Conservation (phyloP, 2,888 invertebrate species). For the Cartodere bifasciata region DNA sequence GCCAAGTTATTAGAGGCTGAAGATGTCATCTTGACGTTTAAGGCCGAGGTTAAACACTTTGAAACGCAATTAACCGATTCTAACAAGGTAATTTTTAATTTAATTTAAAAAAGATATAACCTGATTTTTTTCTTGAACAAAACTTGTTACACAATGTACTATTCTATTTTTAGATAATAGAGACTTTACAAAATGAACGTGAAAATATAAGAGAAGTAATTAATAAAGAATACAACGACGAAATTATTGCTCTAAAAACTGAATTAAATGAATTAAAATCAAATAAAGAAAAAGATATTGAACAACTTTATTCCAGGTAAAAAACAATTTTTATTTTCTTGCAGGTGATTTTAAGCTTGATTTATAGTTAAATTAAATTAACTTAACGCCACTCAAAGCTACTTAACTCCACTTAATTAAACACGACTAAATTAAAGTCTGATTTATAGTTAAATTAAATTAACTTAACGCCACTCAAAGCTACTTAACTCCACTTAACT, state of each 20-base stretch:
- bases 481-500: no score
- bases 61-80: constrained; percentile 42
- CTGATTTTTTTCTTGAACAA: no score
- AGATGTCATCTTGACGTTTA: constrained; percentile 42
- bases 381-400: no score
- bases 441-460: no score
- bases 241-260: constrained; percentile 47
- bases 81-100: constrained; percentile 2
- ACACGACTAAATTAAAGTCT: no score
- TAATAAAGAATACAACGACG: constrained; percentile 48
- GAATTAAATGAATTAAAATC: constrained; percentile 46
- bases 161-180: constrained; percentile 29
- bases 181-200: constrained; percentile 42
- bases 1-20: constrained; percentile 52
- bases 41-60: constrained; percentile 51
- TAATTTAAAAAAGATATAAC: no score
- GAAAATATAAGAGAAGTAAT: constrained; percentile 45
- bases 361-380: no score
- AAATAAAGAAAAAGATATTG: constrained; percentile 61
- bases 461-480: no score
- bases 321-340: constrained; percentile 6
- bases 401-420: no score
- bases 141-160: no score
- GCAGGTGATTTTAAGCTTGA: no score
- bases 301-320: constrained; percentile 67